Evolutionary conservation across 2,888 invertebrate species (phyloP), one percentile per base, ranked within the genome.

Genomic region (Torymus texanus): DNA sequence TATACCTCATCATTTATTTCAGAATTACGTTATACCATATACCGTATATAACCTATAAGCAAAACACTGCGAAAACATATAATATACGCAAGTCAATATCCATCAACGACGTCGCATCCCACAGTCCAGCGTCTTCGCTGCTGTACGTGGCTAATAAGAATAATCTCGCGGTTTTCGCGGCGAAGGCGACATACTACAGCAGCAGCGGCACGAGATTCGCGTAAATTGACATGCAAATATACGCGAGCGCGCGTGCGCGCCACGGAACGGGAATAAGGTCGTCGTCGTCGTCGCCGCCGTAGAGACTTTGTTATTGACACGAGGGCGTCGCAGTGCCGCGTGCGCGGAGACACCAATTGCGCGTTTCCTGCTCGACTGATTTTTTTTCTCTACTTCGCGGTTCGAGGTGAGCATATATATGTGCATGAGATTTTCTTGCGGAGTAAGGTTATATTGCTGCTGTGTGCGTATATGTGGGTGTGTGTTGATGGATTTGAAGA

Each of bases 171-270:
- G 81, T 85, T 83, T 81, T 78, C 74, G 80, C 74, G 77, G 66
- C 71, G 14, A 70, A 55, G 75, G 66, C 61, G 71, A 56, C 70
- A 76, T 53, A 51, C 67, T 65, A 29, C 21, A 29, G 41, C 71
- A 21, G 66, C 13, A 11, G 29, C 53, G 79, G 1, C 41, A 41
- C 41, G 41, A 41, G 83, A 85, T 85, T 85, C 83, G 82, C 84
- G 83, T 85, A 85, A 86, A 85, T 85, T 85, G 41, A 83, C 85
- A 84, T 85, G 84, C 82, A 85, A 86, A 86, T 85, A 41, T 41
- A 41, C 41, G 41, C 29, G 21, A 21, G 81, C 83, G 81, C 80
- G 76, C 82, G 81, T 82, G 81, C 80, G 76, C 82, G 82, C 83
- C 80, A 82, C 80, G 80, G 81, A 84, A 80, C 82, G 83, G 84